Evolutionary conservation across 92 coral and sea anemone species (phyloP).

Genomic region (Epizoanthus ramosus): DNA sequence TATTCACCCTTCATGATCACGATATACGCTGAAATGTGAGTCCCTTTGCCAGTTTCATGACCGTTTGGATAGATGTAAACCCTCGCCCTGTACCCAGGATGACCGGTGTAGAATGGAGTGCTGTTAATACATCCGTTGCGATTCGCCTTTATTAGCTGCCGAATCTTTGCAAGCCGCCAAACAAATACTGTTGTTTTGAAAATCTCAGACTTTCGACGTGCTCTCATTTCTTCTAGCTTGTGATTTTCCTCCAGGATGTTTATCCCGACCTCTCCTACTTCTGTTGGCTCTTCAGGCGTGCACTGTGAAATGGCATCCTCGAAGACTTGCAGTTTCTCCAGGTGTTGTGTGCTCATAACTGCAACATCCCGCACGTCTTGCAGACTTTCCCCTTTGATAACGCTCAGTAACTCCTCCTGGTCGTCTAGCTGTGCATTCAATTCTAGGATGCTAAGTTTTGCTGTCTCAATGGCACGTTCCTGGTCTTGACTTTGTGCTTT

Average conservation of each 20-base stretch:
- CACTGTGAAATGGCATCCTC: background rate
- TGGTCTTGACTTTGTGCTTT: conserved; percentile 8
- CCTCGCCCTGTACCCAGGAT: conserved; percentile 82
- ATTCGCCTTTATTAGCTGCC: conserved; percentile 11
- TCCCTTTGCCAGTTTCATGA: conserved; percentile 75
- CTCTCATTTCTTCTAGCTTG: background rate
- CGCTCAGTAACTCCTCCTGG: conserved; percentile 10
- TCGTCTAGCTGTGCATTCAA: conserved; percentile 11
- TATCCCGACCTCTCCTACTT: background rate
- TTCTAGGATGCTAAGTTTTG: background rate
- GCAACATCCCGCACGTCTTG: conserved; percentile 14
- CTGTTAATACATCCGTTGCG: conserved; percentile 71
- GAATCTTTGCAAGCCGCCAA: conserved; percentile 20
- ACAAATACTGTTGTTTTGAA: conserved; percentile 12
- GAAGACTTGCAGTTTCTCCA: conserved; percentile 1
- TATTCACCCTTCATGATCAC: conserved; percentile 88
- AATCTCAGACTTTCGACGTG: background rate
- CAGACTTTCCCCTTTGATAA: conserved; percentile 6
- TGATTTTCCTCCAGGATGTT: background rate
- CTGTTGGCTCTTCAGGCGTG: background rate
- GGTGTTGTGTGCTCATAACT: background rate
- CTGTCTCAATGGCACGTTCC: background rate
- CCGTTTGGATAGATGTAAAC: conserved; percentile 85
- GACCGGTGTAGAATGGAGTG: conserved; percentile 81
- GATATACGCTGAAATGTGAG: conserved; percentile 72